These are phyloP conservation scores for Callyntrura guangdongensis DNA, from an alignment of 2,888 invertebrate species.

Conservation along the genomic window DNA sequence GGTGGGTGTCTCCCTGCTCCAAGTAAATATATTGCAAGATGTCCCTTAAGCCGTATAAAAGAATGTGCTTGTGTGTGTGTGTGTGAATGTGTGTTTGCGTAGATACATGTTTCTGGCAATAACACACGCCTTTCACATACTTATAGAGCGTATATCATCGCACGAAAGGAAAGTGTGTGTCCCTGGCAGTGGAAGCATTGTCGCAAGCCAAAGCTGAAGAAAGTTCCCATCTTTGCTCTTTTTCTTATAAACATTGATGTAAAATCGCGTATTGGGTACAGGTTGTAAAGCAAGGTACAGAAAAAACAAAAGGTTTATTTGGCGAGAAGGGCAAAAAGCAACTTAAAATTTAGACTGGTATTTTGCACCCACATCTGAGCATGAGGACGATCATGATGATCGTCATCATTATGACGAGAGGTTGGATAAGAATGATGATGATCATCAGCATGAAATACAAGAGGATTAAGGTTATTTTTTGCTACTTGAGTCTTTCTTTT, in stretches of 20 bases:
- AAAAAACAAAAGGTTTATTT: slow-evolving; percentile 25
- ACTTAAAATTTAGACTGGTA: not conserved
- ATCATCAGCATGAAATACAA: slow-evolving; percentile 50
- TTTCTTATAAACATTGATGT: not conserved
- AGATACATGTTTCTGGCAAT: slow-evolving; percentile 27
- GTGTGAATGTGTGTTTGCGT: slow-evolving; percentile 5
- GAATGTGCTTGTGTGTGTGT: not conserved
- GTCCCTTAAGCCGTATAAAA: slow-evolving; percentile 63
- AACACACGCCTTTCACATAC: not conserved
- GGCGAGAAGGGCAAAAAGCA: not conserved
- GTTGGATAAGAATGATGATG: slow-evolving; percentile 33
- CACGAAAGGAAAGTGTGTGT: not conserved
- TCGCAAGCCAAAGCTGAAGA: not conserved
- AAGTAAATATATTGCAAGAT: slow-evolving; percentile 42
- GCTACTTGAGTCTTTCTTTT: slow-evolving; percentile 2
- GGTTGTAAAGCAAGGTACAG: not conserved
- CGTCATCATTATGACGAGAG: slow-evolving; percentile 17
- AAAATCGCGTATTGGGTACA: slow-evolving; percentile 20
- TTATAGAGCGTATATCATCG: not conserved
- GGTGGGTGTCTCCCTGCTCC: not conserved
- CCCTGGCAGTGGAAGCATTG: slow-evolving; percentile 46
- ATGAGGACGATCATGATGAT: slow-evolving; percentile 4
- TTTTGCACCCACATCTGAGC: slow-evolving; percentile 26
- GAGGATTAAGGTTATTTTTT: slow-evolving; percentile 59
- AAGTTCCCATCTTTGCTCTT: slow-evolving; percentile 15